A percentile compares a stretch with the other conserved stretches of the same genome.
Evolutionary conservation across 1,140 invertebrate species (phyloP).

Genomic region (Drosophila murphyi): DNA sequence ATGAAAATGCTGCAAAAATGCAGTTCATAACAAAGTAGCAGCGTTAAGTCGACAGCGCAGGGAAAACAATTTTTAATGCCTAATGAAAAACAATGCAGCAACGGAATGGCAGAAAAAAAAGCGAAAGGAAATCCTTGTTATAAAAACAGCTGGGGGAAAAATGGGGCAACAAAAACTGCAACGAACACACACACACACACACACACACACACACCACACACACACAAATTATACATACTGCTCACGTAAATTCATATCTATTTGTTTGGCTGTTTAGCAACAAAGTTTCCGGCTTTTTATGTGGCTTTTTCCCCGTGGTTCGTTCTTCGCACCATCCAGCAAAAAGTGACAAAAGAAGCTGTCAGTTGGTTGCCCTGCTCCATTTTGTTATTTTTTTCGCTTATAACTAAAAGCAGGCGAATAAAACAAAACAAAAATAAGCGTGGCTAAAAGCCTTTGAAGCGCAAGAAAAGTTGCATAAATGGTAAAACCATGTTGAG

Average conservation of each 20-base stretch:
- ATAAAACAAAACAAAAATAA: conserved; percentile 19
- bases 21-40: conserved; percentile 50
- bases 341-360: conserved; percentile 63
- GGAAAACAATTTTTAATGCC: conserved; percentile 67
- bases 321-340: conserved; percentile 36
- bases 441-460: conserved; percentile 38
- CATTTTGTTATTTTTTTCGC: conserved; percentile 29
- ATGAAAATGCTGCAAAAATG: conserved; percentile 39
- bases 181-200: conserved; percentile 20
- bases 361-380: conserved; percentile 41
- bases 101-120: conserved; percentile 29
- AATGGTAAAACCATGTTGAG: conserved; percentile 51
- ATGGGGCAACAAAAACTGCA: conserved; percentile 38
- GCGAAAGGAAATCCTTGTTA: conserved; percentile 21
- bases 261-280: conserved; percentile 67
- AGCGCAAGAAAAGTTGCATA: conserved; percentile 32
- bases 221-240: neutral
- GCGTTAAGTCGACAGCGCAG: conserved; percentile 65
- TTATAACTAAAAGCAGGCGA: conserved; percentile 31
- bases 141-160: conserved; percentile 35
- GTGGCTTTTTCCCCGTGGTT: conserved; percentile 44
- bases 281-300: conserved; percentile 61
- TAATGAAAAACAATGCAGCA: conserved; percentile 66
- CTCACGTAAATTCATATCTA: conserved; percentile 55
- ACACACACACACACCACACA: neutral